Evolutionary conservation across 2,888 invertebrate genomes (phyloP), one percentile per base, ranked within the genome.

Genomic region (Busseola fusca): DNA sequence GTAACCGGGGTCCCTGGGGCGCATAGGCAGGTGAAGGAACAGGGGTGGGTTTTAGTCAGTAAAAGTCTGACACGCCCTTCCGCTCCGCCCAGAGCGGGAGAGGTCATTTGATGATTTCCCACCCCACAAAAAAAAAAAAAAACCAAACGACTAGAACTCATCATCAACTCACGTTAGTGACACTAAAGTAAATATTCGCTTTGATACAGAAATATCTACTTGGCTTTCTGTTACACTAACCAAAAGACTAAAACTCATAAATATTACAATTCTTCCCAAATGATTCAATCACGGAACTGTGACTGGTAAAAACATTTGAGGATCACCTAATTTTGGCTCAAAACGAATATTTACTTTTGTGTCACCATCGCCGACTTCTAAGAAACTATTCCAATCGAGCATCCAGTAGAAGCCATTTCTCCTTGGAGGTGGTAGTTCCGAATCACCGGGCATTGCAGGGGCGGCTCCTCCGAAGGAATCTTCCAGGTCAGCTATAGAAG

Each of bases 381-480:
- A 95, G 87, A 98, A 98, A 68, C 97, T 97, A 87, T 98, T 98
- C 98, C 98, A 98, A 88, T 98, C 98, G 12, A 98, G 95, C 87
- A 98, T 96, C 94, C 98, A 98, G 89, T 98, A 98, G 82, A 98
- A 97, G 0, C 98, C 98, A 74, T 97, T 98, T 85, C 96, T 97
- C 83, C 96, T 96, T 54, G 97, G 97, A 0, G 97, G 96, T 9
- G 98, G 97, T 40, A 97, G 87, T 25, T 96, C 96, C 4, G 97
- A 96, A 85, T 97, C 97, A 0, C 97, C 96, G 18, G 96, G 96
- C 56, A 93, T 89, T 54, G 91, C 93, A 12, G 96, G 96, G 0
- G 96, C 96, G 2, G 97, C 96, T 34, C 97, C 97, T 48, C 97
- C 97, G 86, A 98, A 98, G 0, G 98, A 98, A 81, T 97, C 97